Conservation (phyloP, 92 coral and sea anemone species). For the Epizoanthus ramosus region DNA sequence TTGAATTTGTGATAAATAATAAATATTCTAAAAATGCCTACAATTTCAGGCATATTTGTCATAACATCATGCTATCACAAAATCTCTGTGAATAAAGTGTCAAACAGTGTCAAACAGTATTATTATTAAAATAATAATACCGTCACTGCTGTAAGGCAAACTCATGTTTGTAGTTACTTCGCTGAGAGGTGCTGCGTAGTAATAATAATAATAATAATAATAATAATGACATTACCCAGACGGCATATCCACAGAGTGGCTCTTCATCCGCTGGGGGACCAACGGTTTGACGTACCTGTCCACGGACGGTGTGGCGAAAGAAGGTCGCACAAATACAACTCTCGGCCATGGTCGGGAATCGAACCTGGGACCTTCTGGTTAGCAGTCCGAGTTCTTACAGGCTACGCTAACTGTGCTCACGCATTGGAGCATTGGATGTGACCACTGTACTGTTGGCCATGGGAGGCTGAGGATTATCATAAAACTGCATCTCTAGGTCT, state of each 20-base stretch:
- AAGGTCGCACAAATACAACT: too few species aligned
- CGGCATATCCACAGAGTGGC: too few species aligned
- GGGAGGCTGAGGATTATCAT: neutral
- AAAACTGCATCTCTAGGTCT: slow-evolving; percentile 35
- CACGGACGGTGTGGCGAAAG: too few species aligned
- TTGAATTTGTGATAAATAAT: neutral
- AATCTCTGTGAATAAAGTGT: slow-evolving; percentile 6
- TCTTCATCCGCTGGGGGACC: too few species aligned
- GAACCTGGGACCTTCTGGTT: too few species aligned
- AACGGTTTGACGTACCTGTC: too few species aligned
- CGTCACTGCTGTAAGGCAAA: slow-evolving; percentile 27
- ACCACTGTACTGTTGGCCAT: slow-evolving; percentile 4
- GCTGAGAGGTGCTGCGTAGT: too few species aligned
- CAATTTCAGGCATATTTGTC: slow-evolving; percentile 7
- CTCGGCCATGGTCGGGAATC: too few species aligned
- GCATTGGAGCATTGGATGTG: slow-evolving; percentile 17
- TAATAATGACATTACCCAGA: too few species aligned
- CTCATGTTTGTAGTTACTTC: slow-evolving; percentile 15
- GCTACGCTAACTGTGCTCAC: too few species aligned
- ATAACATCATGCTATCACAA: neutral
- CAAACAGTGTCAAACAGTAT: neutral
- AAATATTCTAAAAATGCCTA: neutral
- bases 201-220: neutral
- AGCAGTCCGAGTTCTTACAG: too few species aligned
- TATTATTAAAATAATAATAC: neutral